Conservation (phyloP, 2,113 vertebrate species). For the Cavia porcellus region DNA sequence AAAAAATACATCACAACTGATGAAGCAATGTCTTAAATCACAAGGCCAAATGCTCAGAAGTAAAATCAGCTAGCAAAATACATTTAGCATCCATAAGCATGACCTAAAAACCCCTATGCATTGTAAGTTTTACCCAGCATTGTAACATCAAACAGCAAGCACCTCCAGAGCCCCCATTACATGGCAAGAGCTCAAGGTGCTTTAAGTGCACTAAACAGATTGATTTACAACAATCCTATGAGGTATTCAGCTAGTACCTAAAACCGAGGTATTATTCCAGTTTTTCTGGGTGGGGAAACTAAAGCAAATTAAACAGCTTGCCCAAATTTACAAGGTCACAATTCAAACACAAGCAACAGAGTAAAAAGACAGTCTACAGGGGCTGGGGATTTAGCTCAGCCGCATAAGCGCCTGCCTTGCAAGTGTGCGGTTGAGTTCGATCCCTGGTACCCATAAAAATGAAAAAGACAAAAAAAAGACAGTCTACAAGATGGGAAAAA, state of each 20-base stretch:
- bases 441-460: no score
- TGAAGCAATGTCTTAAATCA: not conserved
- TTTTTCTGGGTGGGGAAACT: not conserved
- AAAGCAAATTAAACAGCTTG: not conserved
- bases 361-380: not conserved
- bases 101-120: not conserved
- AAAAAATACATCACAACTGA: not conserved
- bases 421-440: no score
- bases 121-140: not conserved
- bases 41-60: not conserved
- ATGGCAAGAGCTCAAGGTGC: not conserved
- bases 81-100: not conserved
- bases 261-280: not conserved
- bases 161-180: not conserved
- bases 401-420: no score
- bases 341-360: not conserved
- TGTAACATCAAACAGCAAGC: not conserved
- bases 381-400: no score
- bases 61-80: not conserved
- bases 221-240: not conserved
- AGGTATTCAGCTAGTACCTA: not conserved
- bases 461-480: not conserved
- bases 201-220: not conserved
- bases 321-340: not conserved
- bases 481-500: not conserved